These are phyloP conservation scores for Spisula solida DNA, from an alignment of 2,888 invertebrate genomes.

Conservation along the genomic window DNA sequence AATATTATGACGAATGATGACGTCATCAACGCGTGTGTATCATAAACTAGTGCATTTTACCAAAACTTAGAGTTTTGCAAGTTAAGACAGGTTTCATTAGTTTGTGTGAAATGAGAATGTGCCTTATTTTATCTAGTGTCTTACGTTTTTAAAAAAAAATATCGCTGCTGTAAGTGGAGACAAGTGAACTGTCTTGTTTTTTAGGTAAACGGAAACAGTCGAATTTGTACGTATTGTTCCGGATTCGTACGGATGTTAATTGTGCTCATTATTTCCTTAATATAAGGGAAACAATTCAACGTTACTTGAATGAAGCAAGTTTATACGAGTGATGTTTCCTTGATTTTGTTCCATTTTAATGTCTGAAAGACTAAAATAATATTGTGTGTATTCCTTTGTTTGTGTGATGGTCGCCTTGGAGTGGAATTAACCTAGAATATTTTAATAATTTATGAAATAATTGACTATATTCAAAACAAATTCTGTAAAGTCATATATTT, in stretches of 20 bases:
- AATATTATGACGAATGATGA: constrained; percentile 50
- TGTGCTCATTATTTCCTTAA: background rate
- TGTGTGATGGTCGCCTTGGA: background rate
- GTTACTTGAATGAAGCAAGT: background rate
- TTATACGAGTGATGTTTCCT: background rate
- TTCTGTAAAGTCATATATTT: too few species aligned
- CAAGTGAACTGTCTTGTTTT: background rate
- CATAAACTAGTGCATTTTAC: constrained; percentile 25
- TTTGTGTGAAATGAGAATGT: background rate
- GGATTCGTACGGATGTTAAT: background rate
- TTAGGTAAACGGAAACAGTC: background rate
- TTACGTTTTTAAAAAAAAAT: background rate
- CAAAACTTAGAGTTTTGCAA: constrained; percentile 20
- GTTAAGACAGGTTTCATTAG: background rate
- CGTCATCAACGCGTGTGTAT: background rate
- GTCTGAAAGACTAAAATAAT: background rate
- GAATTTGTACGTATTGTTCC: background rate
- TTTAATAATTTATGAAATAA: background rate
- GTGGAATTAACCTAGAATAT: background rate
- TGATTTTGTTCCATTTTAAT: background rate
- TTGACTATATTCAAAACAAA: too few species aligned
- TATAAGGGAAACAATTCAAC: background rate
- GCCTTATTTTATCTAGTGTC: background rate
- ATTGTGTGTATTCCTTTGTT: background rate
- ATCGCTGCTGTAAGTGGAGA: background rate